phyloP scores from a whole-genome alignment of 2,888 invertebrate species.

The Cecidostiba fungosa region DNA sequence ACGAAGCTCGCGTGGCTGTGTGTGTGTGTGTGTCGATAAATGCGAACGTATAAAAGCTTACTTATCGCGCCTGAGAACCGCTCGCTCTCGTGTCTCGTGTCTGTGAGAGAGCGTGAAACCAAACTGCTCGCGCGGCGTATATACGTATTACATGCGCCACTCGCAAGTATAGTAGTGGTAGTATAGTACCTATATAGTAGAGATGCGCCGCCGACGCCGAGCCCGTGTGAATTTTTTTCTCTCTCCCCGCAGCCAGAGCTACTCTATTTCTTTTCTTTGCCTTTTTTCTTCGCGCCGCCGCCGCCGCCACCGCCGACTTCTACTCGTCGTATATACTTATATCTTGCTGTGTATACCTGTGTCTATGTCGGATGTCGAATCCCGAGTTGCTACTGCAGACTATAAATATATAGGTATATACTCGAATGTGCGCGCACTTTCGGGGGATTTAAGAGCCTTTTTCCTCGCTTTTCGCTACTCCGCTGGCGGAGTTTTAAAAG shows the following conservation, averaged over 20 bases:
- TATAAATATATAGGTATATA: neutral
- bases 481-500: neutral
- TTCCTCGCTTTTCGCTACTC: neutral
- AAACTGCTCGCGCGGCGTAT: too few species aligned
- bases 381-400: too few species aligned
- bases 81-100: neutral
- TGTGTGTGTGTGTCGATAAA: constrained; percentile 55
- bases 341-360: too few species aligned
- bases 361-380: too few species aligned
- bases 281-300: neutral
- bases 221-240: constrained; percentile 63
- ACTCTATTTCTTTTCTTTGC: constrained; percentile 31
- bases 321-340: too few species aligned
- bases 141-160: constrained; percentile 7
- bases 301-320: neutral
- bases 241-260: constrained; percentile 14
- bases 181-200: too few species aligned
- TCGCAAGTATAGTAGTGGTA: too few species aligned
- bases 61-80: constrained; percentile 64
- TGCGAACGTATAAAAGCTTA: constrained; percentile 62
- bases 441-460: neutral
- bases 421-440: constrained; percentile 4
- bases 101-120: constrained; percentile 38
- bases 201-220: constrained; percentile 45
- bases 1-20: neutral